Conservation (phyloP, 2,797 vertebrate genomes). For the Selene dorsalis region DNA sequence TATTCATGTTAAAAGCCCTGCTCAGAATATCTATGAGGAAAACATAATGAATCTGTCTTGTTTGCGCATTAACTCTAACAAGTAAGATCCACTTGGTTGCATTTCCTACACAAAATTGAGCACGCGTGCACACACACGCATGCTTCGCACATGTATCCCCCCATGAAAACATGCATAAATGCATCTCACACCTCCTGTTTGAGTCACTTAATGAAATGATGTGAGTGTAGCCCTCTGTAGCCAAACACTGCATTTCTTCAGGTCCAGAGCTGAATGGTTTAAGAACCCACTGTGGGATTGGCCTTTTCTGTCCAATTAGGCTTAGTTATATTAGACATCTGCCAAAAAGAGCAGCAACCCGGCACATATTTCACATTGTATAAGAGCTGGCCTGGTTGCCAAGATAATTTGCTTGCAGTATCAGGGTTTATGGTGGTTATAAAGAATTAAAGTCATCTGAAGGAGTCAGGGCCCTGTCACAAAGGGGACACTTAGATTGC, state of each 20-base stretch:
- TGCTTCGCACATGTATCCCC: constrained; percentile 18
- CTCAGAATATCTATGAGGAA: constrained; percentile 42
- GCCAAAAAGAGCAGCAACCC: constrained; percentile 64
- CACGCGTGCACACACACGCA: neutral
- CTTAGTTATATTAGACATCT: constrained; percentile 72
- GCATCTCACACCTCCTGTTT: constrained; percentile 23
- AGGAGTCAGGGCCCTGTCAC: constrained; percentile 27
- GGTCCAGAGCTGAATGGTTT: constrained; percentile 43
- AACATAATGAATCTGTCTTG: constrained; percentile 56
- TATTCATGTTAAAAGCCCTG: constrained; percentile 53
- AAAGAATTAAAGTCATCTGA: constrained; percentile 62
- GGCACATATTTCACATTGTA: constrained; percentile 56
- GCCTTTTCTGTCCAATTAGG: constrained; percentile 69
- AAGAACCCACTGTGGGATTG: constrained; percentile 51
- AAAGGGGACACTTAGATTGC: constrained; percentile 35
- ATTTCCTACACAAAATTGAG: constrained; percentile 26
- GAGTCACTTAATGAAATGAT: constrained; percentile 25
- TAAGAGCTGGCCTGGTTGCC: constrained; percentile 48
- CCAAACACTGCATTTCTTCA: constrained; percentile 48
- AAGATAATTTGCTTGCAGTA: constrained; percentile 59
- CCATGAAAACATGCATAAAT: constrained; percentile 29
- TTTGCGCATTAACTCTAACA: constrained; percentile 51
- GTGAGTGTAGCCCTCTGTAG: constrained; percentile 23
- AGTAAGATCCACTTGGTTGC: constrained; percentile 53
- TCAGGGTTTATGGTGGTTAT: constrained; percentile 61